Evolutionary conservation across 2,888 invertebrate species (phyloP), one percentile per base, ranked within the genome.

Genomic region (Diarsia rubi): DNA sequence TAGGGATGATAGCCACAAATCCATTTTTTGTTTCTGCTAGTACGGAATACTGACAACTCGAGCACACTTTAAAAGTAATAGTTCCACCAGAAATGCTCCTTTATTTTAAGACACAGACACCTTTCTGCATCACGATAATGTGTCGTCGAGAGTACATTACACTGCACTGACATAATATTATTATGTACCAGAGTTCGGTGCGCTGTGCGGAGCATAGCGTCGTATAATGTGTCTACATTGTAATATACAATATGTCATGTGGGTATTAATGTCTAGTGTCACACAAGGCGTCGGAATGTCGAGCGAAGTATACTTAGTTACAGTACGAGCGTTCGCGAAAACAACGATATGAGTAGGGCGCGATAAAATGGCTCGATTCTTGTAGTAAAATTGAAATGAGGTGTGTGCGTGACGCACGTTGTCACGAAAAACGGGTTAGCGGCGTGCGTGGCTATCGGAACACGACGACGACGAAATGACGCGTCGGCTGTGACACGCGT

Each of bases 321-420:
- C 74, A 75, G 85, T 87, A 83, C 85, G 83, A 87, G 78, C 80
- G 81, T 86, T 84, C 75, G 87, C 86, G 83, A 88, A 87, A 88
- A 88, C 89, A 88, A 89, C 87, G 86, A 90, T 88, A 89, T 79
- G 84, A 75, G 75, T 84, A 86, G 80, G 77, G 78, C 73, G 82
- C 88, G 87, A 89, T 88, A 85, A 88, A 90, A 88, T 87, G 85
- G 81, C 87, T 90, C 87, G 85, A 90, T 89, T 86, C 86, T 88
- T 90, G 89, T 91, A 89, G 85, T 91, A 89, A 91, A 90, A 91
- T 90, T 90, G 86, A 90, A 91, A 90, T 90, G 86, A 91, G 88
- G 89, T 88, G 88, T 87, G 88, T 91, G 93, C 93, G 93, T 93
- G 93, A 93, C 90, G 89, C 90, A 88, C 87, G 89, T 87, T 84